Percentiles rank a stretch among this genome's conserved stretches.
Conservation (phyloP, 2,797 vertebrate species). For the Ateles fusciceps region DNA sequence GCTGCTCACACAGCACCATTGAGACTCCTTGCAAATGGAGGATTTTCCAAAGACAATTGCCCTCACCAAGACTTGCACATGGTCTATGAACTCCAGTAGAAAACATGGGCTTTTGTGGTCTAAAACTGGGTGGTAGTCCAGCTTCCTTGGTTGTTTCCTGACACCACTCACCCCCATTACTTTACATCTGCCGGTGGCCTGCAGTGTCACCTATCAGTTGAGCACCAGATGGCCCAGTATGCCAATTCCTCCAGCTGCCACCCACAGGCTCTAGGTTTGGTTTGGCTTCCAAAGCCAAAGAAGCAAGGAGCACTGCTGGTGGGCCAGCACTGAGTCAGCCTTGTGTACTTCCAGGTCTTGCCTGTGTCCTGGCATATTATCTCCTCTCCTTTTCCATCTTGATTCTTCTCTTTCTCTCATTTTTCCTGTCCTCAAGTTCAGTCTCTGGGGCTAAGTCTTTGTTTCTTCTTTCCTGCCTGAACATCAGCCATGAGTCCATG, state of each 20-base stretch:
- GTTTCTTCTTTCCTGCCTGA: not conserved
- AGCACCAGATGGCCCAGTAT: not conserved
- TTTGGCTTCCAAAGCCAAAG: not conserved
- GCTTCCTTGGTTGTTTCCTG: not conserved
- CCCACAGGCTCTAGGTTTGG: not conserved
- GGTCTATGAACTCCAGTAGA: not conserved
- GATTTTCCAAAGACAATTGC: not conserved
- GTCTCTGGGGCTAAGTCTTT: not conserved
- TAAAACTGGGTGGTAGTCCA: not conserved
- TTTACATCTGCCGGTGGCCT: not conserved
- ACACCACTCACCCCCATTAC: not conserved
- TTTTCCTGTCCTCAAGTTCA: not conserved
- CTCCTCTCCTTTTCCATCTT: not conserved
- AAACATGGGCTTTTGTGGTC: not conserved
- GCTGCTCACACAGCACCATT: not conserved
- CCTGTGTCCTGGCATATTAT: not conserved
- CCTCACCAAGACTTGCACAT: not conserved
- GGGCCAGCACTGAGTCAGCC: not conserved
- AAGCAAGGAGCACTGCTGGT: not conserved
- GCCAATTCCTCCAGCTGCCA: not conserved
- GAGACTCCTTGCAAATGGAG: not conserved
- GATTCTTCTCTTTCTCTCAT: not conserved
- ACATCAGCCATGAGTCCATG: not conserved
- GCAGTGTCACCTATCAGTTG: not conserved
- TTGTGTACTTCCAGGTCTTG: accelerated